These are phyloP conservation scores for Apoda limacodes DNA, from an alignment of 2,888 invertebrate species.

Conservation along the genomic window DNA sequence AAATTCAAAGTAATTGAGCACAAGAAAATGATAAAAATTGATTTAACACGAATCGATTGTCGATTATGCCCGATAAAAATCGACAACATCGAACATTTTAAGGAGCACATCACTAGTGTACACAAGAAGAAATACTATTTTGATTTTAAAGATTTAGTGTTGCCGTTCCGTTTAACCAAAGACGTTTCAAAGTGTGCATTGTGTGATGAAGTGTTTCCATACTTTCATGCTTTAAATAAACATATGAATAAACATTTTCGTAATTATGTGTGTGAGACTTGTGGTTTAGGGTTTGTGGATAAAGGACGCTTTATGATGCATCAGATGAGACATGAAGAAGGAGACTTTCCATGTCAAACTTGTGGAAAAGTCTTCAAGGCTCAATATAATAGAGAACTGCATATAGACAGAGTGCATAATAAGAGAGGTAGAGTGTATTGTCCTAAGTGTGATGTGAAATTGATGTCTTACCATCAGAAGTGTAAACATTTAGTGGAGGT, in stretches of 20 bases:
- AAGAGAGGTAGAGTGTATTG: constrained; percentile 51
- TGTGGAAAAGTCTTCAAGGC: constrained; percentile 54
- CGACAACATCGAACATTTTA: constrained; percentile 38
- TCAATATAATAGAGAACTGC: constrained; percentile 34
- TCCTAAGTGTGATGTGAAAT: constrained; percentile 48
- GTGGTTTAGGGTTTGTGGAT: constrained; percentile 45
- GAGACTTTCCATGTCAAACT: constrained; percentile 44
- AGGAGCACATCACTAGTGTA: constrained; percentile 31
- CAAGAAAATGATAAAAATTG: constrained; percentile 54
- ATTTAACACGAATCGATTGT: constrained; percentile 49
- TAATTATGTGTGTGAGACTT: constrained; percentile 55
- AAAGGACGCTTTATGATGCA: constrained; percentile 48
- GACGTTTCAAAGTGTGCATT: constrained; percentile 43
- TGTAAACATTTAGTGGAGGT: constrained; percentile 53
- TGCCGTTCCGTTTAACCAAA: constrained; percentile 40
- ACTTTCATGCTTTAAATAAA: constrained; percentile 54
- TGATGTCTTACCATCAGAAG: constrained; percentile 57
- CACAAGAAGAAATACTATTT: constrained; percentile 49
- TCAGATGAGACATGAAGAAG: constrained; percentile 45
- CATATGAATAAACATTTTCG: constrained; percentile 59
- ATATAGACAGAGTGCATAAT: constrained; percentile 42
- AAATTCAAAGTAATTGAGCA: constrained; percentile 49
- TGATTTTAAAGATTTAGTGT: constrained; percentile 37
- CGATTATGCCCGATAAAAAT: constrained; percentile 37
- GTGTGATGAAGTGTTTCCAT: constrained; percentile 37